Evolutionary conservation across 2,888 invertebrate species (phyloP).

Genomic region (Polymixis flavicincta): DNA sequence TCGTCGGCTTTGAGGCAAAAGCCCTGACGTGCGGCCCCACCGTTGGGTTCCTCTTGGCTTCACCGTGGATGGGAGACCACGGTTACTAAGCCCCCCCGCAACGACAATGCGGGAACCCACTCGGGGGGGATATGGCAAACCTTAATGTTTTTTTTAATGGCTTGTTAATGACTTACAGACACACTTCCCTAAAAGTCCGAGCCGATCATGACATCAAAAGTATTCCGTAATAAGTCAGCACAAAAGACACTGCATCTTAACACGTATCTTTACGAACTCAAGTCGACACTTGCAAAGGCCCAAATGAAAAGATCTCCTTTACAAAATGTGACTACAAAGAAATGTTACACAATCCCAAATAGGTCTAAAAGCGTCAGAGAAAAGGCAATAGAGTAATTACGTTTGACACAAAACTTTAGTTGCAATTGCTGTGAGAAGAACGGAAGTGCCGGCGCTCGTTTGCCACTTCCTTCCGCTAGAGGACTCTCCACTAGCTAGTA

Average conservation of each 20-base stretch:
- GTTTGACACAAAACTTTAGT: slow-evolving; percentile 75
- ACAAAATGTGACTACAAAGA: slow-evolving; percentile 63
- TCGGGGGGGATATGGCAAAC: too few species aligned
- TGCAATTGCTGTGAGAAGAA: slow-evolving; percentile 73
- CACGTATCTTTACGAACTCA: neutral
- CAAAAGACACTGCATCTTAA: slow-evolving; percentile 23
- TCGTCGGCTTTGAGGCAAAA: too few species aligned
- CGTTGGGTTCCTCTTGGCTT: too few species aligned
- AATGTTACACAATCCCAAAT: slow-evolving; percentile 58
- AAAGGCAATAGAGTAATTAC: slow-evolving; percentile 73
- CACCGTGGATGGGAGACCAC: too few species aligned
- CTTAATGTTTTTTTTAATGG: neutral
- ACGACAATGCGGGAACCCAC: too few species aligned
- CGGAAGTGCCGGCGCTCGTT: slow-evolving; percentile 73
- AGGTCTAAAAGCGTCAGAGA: slow-evolving; percentile 54
- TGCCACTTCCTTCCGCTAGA: slow-evolving; percentile 71
- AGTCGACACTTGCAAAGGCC: slow-evolving; percentile 28
- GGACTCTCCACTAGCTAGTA: slow-evolving; percentile 46
- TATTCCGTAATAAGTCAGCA: slow-evolving; percentile 1
- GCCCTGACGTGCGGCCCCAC: too few species aligned
- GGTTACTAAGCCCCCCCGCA: too few species aligned
- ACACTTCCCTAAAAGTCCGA: neutral
- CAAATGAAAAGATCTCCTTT: slow-evolving; percentile 59
- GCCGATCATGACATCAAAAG: slow-evolving; percentile 26
- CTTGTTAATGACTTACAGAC: neutral